Evolutionary conservation across 2,888 invertebrate species (phyloP), one percentile per base, ranked within the genome.

Genomic region (Torymus texanus): DNA sequence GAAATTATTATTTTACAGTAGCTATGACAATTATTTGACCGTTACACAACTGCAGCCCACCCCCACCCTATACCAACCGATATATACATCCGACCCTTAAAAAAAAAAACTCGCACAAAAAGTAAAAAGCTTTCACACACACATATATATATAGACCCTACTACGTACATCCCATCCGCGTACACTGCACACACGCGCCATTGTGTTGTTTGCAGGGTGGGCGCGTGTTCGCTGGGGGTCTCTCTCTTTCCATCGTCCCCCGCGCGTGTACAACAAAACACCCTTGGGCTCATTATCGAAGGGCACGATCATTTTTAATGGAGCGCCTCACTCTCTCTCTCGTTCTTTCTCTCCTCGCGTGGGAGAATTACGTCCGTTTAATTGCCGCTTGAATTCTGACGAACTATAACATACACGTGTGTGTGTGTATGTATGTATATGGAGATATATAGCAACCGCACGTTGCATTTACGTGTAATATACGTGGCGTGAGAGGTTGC

Each of bases 321-420:
- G 77, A 80, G 78, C 66, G 71, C 41, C 68, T n/a, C 59, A 16
- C 16, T 50, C 2, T 41, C 66, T 16, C 67, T 62, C 65, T 58
- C 58, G 58, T 13, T 59, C 51, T 41, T 75, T 71, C 75, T 80
- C 65, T 71, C 55, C 65, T 75, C 80, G 84, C 84, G 84, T 84
- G 85, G 85, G 84, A 85, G 85, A 85, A 80, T 84, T 84, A 85
- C 78, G 83, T 82, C 67, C 78, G 82, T 84, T 85, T 86, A 86
- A 86, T 86, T 84, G 83, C 82, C 14, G 41, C 53, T 13, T 55
- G 8, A 55, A 62, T 72, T 59, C 16, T 75, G 41, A 21, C 5
- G 1, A 50, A 58, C 58, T 5, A 11, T 10, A 21, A 21, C 21
- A 21, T 2, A 29, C 18, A 8, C 53, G 51, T 3, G 61, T 21